A percentile compares a stretch with the other conserved stretches of the same genome.
These are phyloP conservation scores for Phengaris arion DNA, from an alignment of 2,888 invertebrate species.

Conservation along the genomic window DNA sequence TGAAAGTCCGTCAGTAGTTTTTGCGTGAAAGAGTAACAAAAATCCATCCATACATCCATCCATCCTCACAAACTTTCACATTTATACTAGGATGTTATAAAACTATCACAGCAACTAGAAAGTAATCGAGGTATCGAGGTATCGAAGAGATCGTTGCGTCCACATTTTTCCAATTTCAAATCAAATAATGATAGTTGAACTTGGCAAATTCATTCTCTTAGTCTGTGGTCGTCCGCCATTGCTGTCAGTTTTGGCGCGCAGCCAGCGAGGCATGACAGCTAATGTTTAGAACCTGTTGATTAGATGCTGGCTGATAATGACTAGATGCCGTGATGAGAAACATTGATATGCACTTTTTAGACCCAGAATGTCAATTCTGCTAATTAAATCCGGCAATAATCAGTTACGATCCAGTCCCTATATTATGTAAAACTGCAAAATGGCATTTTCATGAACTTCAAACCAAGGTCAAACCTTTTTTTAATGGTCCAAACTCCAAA, in stretches of 20 bases:
- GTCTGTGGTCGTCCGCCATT: conserved; percentile 44
- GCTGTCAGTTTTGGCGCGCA: conserved; percentile 55
- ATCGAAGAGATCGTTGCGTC: neutral
- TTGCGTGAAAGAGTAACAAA: no score
- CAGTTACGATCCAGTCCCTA: no score
- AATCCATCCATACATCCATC: no score
- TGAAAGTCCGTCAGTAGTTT: no score
- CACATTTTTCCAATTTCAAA: conserved; percentile 9
- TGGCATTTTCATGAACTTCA: no score
- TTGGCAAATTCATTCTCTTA: conserved; percentile 38
- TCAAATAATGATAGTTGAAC: conserved; percentile 26
- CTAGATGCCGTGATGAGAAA: neutral
- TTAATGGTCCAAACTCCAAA: no score
- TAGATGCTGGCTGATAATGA: conserved; percentile 21
- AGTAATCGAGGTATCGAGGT: neutral
- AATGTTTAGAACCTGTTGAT: conserved; percentile 53
- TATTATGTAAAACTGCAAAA: no score
- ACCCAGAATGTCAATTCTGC: neutral
- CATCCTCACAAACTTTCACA: no score
- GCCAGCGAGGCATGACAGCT: conserved; percentile 49
- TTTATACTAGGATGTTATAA: no score
- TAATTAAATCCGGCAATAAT: no score
- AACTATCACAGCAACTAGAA: neutral
- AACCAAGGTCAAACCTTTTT: no score
- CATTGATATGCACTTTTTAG: neutral